Base-by-base conservation (phyloP, 1,140 invertebrate species). In the Ceratitis capitata region DNA sequence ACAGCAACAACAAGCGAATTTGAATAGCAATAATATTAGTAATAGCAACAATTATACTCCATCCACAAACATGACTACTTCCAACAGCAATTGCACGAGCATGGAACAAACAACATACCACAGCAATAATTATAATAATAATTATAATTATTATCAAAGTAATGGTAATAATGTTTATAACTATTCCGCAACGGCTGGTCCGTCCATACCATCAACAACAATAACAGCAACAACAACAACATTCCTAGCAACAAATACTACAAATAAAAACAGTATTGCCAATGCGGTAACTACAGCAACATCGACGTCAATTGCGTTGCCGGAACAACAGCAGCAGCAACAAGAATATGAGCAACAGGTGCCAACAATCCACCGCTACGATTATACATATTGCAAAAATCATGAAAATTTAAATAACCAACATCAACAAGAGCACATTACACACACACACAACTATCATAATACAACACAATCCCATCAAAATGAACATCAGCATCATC, bases 351-450 rank as follows among this genome's bases (percentile, higher is more conserved):
- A 45, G 49, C 86, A 23, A 83, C 74, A 49, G 84, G 85, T 82
- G 84, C 85, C 84, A 86, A 78, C 85, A 64, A 49, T 85, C 64
- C 61, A 58, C 16, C 16, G 51, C 86, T 86, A 86, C 16, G 88
- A 83, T 29, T 26, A 83, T 5, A 14, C 45, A 7, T 23, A 51
- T 9, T 14, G 39, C 32, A 29, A 69, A 19, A 35, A 69, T 35
- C 61, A 69, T 29, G 26, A 26, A 29, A 61, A 23, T 12, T 26
- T 9, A 19, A 42, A 69, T 69, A 69, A n/a, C 19, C n/a, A 39
- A 23, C n/a, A 78, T 45, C 69, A 78, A 0, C 39, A 47, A n/a
- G n/a, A n/a, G n/a, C n/a, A n/a, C n/a, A n/a, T n/a, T n/a, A n/a
- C n/a, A n/a, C n/a, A n/a, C n/a, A n/a, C n/a, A n/a, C n/a, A n/a